Evolutionary conservation across 2,888 invertebrate species (phyloP).

Genomic region (Adelognathus sp.): DNA sequence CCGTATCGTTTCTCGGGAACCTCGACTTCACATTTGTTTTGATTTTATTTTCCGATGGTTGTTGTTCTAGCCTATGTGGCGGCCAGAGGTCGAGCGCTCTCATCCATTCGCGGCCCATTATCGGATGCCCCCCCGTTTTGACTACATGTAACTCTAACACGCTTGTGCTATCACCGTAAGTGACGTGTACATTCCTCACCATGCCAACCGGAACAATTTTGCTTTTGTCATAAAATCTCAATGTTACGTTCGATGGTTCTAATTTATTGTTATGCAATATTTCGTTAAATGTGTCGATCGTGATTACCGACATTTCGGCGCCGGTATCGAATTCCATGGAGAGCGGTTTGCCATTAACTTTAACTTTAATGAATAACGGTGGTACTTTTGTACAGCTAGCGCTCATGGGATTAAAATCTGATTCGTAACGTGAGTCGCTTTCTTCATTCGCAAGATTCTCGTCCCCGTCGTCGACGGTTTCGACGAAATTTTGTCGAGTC

Average conservation of each 20-base stretch:
- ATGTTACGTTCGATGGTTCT: not conserved
- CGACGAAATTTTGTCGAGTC: not conserved
- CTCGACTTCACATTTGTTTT: not conserved
- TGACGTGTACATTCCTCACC: not conserved
- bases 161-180: not conserved
- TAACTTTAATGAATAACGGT: not conserved
- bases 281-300: not conserved
- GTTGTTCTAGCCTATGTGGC: not conserved
- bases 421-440: not conserved
- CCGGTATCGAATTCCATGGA: slow-evolving; percentile 22
- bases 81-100: not conserved
- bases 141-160: not conserved
- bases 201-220: not conserved
- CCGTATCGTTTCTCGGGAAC: not conserved
- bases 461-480: not conserved
- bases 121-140: not conserved
- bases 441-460: not conserved
- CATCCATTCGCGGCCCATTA: slow-evolving; percentile 9
- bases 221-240: slow-evolving; percentile 11
- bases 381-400: not conserved
- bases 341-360: not conserved
- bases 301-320: slow-evolving; percentile 15
- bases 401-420: not conserved
- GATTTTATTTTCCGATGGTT: not conserved
- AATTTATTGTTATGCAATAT: not conserved